Evolutionary conservation across 2,888 invertebrate genomes (phyloP).

Genomic region (Morpho helenor): DNA sequence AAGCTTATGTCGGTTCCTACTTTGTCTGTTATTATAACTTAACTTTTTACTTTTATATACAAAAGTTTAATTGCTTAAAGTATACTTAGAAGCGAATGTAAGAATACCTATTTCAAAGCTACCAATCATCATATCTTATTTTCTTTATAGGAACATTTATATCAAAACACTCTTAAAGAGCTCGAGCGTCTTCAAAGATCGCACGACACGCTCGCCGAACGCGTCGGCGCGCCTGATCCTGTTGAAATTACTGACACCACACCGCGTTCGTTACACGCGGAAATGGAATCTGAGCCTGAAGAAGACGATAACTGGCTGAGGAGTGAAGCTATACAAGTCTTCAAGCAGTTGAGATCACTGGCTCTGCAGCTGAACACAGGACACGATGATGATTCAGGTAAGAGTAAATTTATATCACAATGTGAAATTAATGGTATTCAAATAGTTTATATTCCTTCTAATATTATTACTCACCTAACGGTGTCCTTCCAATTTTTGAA

Average conservation of each 20-base stretch:
- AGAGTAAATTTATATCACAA: constrained; percentile 15
- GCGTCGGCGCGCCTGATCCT: constrained; percentile 81
- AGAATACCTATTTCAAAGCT: background rate
- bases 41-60: too few species aligned
- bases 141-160: constrained; percentile 67
- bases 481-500: too few species aligned
- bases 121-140: too few species aligned
- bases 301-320: constrained; percentile 80
- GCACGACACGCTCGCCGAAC: constrained; percentile 84
- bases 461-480: too few species aligned
- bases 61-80: too few species aligned
- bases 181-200: constrained; percentile 85
- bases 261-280: constrained; percentile 89
- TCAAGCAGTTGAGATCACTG: constrained; percentile 85
- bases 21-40: too few species aligned
- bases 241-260: constrained; percentile 55
- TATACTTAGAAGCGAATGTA: background rate
- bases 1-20: too few species aligned
- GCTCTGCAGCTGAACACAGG: constrained; percentile 87
- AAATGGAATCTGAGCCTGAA: constrained; percentile 90
- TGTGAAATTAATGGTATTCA: too few species aligned
- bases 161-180: constrained; percentile 80
- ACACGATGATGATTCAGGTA: constrained; percentile 86
- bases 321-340: constrained; percentile 83
- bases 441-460: too few species aligned